These are phyloP conservation scores for Beris chalybata DNA, from an alignment of 2,888 invertebrate genomes.

Conservation along the genomic window DNA sequence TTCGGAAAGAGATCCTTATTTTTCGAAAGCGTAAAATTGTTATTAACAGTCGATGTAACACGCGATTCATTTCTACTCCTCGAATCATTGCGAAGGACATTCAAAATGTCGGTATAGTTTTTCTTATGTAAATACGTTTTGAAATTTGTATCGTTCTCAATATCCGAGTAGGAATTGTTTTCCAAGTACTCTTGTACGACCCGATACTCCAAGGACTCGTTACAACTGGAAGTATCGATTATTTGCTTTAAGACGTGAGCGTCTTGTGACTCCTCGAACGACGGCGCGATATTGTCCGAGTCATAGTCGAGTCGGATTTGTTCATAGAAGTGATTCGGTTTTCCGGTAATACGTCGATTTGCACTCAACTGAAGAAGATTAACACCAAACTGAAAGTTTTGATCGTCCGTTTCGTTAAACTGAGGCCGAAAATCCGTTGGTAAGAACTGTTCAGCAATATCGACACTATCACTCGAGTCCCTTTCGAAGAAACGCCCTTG, in stretches of 20 bases:
- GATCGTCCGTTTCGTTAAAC: slow-evolving; percentile 39
- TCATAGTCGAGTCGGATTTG: slow-evolving; percentile 32
- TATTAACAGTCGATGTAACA: slow-evolving; percentile 17
- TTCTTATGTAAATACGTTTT: slow-evolving; percentile 53
- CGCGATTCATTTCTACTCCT: background rate
- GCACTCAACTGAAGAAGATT: slow-evolving; percentile 50
- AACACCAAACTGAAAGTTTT: slow-evolving; percentile 50
- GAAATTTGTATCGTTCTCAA: slow-evolving; percentile 53
- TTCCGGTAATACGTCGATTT: slow-evolving; percentile 50
- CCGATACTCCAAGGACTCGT: slow-evolving; percentile 53
- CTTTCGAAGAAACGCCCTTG: slow-evolving; percentile 52
- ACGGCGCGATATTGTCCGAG: slow-evolving; percentile 45
- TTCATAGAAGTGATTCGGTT: slow-evolving; percentile 43
- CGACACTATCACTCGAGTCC: slow-evolving; percentile 22
- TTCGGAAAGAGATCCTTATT: slow-evolving; percentile 12
- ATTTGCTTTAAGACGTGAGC: slow-evolving; percentile 50
- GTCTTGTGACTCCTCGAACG: slow-evolving; percentile 47
- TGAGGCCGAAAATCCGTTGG: slow-evolving; percentile 50
- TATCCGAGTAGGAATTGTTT: slow-evolving; percentile 55
- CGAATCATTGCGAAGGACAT: slow-evolving; percentile 30
- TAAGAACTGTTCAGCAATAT: slow-evolving; percentile 33
- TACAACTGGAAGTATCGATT: slow-evolving; percentile 51
- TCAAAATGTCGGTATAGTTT: slow-evolving; percentile 53
- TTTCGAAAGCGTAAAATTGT: slow-evolving; percentile 31
- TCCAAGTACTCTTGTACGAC: slow-evolving; percentile 54